These are phyloP conservation scores for Petrophora chlorosata DNA, from an alignment of 2,888 invertebrate species.

Conservation along the genomic window DNA sequence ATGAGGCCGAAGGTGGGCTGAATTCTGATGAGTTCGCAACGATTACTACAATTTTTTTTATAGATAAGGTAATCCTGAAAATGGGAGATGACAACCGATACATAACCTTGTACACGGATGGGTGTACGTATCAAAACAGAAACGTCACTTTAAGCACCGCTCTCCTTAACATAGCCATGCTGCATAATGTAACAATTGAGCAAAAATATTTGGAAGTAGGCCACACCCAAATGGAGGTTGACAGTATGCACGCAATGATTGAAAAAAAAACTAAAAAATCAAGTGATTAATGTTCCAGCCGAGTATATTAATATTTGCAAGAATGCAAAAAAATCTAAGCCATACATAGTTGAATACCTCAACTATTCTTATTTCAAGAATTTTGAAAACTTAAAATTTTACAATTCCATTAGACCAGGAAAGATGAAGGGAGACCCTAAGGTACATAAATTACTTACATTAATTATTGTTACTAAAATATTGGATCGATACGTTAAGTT, in stretches of 20 bases:
- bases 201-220: neutral
- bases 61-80: no score
- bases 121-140: slow-evolving; percentile 1
- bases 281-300: neutral
- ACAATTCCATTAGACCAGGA: neutral
- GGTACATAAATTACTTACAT: neutral
- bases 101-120: neutral
- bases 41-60: no score
- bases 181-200: neutral
- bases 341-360: neutral
- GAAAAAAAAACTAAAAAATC: neutral
- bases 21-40: no score
- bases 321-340: no score
- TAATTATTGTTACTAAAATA: neutral
- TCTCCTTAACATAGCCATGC: neutral
- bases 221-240: neutral
- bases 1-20: no score
- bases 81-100: no score
- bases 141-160: neutral
- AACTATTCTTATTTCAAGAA: neutral
- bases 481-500: neutral
- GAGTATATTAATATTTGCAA: neutral
- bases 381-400: neutral
- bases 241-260: neutral
- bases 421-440: no score